These are phyloP conservation scores for Stenodera caucasica DNA, from an alignment of 2,888 invertebrate genomes.

Conservation along the genomic window DNA sequence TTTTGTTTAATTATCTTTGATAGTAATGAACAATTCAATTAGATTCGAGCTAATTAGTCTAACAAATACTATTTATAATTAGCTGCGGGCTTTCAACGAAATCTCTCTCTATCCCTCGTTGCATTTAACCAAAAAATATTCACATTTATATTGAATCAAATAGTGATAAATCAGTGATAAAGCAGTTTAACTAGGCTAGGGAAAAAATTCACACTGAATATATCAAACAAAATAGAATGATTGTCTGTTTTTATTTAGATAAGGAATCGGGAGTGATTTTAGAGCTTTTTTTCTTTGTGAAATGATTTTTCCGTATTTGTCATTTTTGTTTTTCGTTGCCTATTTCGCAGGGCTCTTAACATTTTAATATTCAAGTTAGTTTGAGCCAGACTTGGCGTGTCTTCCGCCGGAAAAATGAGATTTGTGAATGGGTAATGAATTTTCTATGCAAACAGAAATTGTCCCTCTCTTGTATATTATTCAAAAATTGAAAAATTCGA, in stretches of 20 bases:
- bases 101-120: neutral
- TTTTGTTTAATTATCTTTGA: too few relatives aligned
- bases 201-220: too few relatives aligned
- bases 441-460: constrained; percentile 14
- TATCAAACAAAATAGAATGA: too few relatives aligned
- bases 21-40: neutral
- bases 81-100: neutral
- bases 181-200: too few relatives aligned
- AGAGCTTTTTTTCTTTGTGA: neutral
- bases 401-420: constrained; percentile 7
- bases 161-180: neutral
- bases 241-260: neutral
- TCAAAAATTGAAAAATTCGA: constrained; percentile 14
- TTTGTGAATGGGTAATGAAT: constrained; percentile 14
- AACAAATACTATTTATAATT: neutral
- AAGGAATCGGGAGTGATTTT: neutral
- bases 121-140: neutral
- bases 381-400: constrained; percentile 3
- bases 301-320: neutral
- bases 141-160: neutral
- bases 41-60: neutral
- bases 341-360: neutral
- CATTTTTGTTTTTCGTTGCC: neutral
- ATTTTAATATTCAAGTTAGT: constrained; percentile 6
- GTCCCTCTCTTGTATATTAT: too few relatives aligned